Conservation (phyloP, 2,797 vertebrate species). For the Sternarchorhynchus goeldii region DNA sequence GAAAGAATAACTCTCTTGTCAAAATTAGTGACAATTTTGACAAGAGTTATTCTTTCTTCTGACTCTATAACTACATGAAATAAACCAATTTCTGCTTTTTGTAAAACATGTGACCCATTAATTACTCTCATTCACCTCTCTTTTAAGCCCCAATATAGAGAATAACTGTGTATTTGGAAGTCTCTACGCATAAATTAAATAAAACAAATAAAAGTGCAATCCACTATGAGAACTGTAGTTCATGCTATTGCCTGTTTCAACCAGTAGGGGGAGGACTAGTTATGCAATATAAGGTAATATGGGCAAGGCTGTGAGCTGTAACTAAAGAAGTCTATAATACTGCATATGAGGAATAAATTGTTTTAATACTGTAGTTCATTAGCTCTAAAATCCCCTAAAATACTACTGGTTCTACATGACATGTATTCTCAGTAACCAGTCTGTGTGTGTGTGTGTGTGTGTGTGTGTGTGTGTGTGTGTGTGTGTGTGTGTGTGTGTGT, state of each 20-base stretch:
- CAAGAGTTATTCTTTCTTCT: too few species aligned
- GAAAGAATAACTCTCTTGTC: too few species aligned
- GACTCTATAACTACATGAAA: neutral
- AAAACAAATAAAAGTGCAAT: too few species aligned
- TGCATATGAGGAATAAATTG: neutral
- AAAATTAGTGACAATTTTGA: too few species aligned
- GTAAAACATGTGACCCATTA: neutral
- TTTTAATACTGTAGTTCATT: too few species aligned
- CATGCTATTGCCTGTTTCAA: neutral
- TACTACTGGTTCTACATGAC: neutral
- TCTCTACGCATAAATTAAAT: too few species aligned
- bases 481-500: neutral
- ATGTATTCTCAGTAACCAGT: slow-evolving; percentile 21
- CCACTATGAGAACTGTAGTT: neutral
- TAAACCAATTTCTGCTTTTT: neutral
- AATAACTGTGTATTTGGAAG: too few species aligned
- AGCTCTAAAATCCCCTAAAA: slow-evolving; percentile 1
- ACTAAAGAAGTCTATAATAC: neutral
- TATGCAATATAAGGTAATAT: too few species aligned
- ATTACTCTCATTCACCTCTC: neutral
- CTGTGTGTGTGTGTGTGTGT: neutral
- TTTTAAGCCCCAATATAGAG: too few species aligned
- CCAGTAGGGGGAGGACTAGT: too few species aligned
- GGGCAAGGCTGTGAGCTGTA: too few species aligned
- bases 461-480: neutral